Percentiles rank a stretch among this genome's conserved stretches.
phyloP scores from a whole-genome alignment of 2,888 invertebrate species.

The Rhaphigaster nebulosa region DNA sequence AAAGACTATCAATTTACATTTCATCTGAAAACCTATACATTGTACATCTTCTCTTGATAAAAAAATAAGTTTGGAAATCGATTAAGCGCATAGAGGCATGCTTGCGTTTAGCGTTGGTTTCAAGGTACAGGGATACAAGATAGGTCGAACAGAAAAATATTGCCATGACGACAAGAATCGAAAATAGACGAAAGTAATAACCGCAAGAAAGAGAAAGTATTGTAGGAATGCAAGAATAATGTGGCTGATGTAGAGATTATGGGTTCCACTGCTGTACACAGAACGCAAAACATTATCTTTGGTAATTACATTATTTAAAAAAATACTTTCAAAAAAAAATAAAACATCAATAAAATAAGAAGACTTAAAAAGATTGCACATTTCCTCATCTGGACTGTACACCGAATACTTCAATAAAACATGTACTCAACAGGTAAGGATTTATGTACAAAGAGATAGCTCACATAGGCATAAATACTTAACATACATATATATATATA shows the following conservation, averaged over 20 bases:
- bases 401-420: conserved; percentile 29
- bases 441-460: conserved; percentile 52
- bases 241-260: neutral
- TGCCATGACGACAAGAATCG: neutral
- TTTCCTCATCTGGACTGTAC: conserved; percentile 56
- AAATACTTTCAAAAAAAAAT: conserved; percentile 37
- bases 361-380: conserved; percentile 54
- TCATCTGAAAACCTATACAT: conserved; percentile 56
- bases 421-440: conserved; percentile 58
- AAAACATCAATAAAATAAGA: conserved; percentile 50
- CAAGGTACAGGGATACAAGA: neutral
- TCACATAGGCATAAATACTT: conserved; percentile 53
- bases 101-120: conserved; percentile 54
- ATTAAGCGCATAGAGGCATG: conserved; percentile 58
- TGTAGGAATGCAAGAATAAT: conserved; percentile 20
- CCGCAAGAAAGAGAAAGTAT: neutral
- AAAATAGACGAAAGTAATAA: neutral
- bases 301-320: conserved; percentile 49
- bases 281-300: conserved; percentile 58
- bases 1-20: conserved; percentile 54
- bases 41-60: conserved; percentile 55
- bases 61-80: conserved; percentile 58
- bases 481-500: conserved; percentile 52
- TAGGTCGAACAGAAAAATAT: neutral
- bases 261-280: conserved; percentile 45